Base-by-base conservation (phyloP, 2,888 invertebrate genomes). In the Brenthis hecate region DNA sequence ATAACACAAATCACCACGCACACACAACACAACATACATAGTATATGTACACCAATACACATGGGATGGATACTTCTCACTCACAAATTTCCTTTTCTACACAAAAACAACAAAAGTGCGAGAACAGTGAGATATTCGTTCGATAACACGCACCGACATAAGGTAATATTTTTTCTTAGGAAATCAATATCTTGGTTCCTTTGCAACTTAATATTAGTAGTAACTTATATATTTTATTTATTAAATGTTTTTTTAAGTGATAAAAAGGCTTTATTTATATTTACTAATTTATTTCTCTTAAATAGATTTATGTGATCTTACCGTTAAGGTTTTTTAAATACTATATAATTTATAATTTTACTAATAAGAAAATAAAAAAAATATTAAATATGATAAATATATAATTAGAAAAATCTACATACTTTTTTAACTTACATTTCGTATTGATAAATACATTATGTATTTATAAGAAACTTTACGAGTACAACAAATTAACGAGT, bases 1-100 rank as follows among this genome's bases (percentile, higher is more conserved):
- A 84, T 87, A 92, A 91, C 90, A 92, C 93, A 93, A 93, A 93
- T 93, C 92, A 92, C 93, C 93, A 92, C 92, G 92, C 92, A 93
- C 93, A 92, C 92, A 92, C 90, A 91, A 92, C 91, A 92, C 88
- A 91, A 92, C 89, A 90, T 86, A 91, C 85, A 86, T 85, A 82
- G 73, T 78, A 78, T 77, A 72, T 76, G 74, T 82, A 85, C 83
- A 85, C 81, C 82, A 84, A 83, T 85, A 86, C 86, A 86, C 86
- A 85, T 79, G 78, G 78, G 78, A 79, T 78, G 78, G 75, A 78
- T 79, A 77, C 76, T 77, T 79, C 78, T 78, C 77, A 78, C 78
- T 78, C 77, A 78, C 77, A 76, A 79, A 78, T 77, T 78, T 79
- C 78, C 78, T 78, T 78, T 79, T 78, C 79, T 77, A 79, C 77